Evolutionary conservation across 2,888 invertebrate genomes (phyloP), one percentile per base, ranked within the genome.

Genomic region (Sericinus montela): DNA sequence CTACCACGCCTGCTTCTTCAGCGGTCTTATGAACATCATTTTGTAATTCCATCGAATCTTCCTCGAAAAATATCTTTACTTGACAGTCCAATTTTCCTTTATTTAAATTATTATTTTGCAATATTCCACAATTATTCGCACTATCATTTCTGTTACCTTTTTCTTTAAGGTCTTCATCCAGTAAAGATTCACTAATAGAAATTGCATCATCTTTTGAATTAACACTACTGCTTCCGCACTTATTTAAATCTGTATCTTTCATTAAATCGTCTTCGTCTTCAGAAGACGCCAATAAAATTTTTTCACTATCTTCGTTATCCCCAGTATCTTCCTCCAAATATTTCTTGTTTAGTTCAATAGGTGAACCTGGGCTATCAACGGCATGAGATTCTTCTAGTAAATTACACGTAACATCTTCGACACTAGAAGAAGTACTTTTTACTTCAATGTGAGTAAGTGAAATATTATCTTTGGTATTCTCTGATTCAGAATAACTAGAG

Each of bases 401-500:
- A 40, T 45, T 36, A 37, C 10, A 16, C 3, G 6, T 13, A 45
- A 4, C 37, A 16, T 7, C 23, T 9, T 36, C n/a, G 1, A n/a
- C 16, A 8, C 29, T 25, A 29, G 2, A 13, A 16, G 15, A 3
- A 10, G 39, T 16, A 16, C 8, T 11, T 15, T 37, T 48, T 8
- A 9, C 41, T 43, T 55, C 54, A 45, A 42, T 45, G 37, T 54
- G 40, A 16, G 52, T 52, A 41, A 44, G 32, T 37, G 59, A 57
- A 38, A 46, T 46, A 14, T 51, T 49, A 46, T 58, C 54, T 55
- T 63, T 63, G 40, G 59, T 62, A 9, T 40, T 52, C 56, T 85
- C 84, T 5, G 72, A 69, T 62, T 84, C 86, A 11, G 86, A 85
- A 53, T 74, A 81, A 65, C 80, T 86, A 2, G 87, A 87, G 60